Base-by-base conservation (phyloP, 2,888 invertebrate genomes). In the Phytoseiulus persimilis region DNA sequence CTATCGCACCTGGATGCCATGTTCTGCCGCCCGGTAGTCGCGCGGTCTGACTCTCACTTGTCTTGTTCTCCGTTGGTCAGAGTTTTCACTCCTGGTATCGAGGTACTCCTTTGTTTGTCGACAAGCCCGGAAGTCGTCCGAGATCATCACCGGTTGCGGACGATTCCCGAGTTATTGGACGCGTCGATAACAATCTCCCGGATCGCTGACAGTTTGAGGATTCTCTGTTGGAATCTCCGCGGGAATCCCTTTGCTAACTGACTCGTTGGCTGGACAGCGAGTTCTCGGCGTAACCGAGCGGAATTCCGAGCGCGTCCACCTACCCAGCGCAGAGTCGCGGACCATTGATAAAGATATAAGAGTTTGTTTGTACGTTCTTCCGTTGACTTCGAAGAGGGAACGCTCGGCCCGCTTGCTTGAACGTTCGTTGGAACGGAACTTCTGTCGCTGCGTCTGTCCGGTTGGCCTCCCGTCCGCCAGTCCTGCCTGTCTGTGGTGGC, bases 311-410 rank as follows among this genome's bases (percentile, higher is more conserved):
- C 65, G 65, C 65, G 65, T 65, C 65, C 65, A 23, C 23, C 65
- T 65, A 14, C 23, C 18, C 65, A 23, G 18, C 65, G 23, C 18
- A 3, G 28, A 23, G 65, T 18, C 65, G 65, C 9, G 65, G 65
- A 65, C 65, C 65, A 65, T 65, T 65, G 65, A 65, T 65, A 65
- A 65, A 65, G 65, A 65, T 65, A 65, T 65, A 65, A 65, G 65
- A 65, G 65, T 65, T 65, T 65, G 65, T 65, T 65, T 65, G 65
- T 65, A 23, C 65, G 23, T 65, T 18, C 65, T 14, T 65, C 65
- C 65, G 65, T 2, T 23, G 65, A 65, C 65, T 65, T 23, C 65
- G 18, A 28, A 65, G 65, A 65, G 65, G 18, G 65, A 65, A 65
- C 18, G 65, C 65, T 65, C 65, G 65, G 18, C 28, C 65, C 65